These are phyloP conservation scores for Microchrysa polita DNA, from an alignment of 2,888 invertebrate genomes.

Conservation along the genomic window DNA sequence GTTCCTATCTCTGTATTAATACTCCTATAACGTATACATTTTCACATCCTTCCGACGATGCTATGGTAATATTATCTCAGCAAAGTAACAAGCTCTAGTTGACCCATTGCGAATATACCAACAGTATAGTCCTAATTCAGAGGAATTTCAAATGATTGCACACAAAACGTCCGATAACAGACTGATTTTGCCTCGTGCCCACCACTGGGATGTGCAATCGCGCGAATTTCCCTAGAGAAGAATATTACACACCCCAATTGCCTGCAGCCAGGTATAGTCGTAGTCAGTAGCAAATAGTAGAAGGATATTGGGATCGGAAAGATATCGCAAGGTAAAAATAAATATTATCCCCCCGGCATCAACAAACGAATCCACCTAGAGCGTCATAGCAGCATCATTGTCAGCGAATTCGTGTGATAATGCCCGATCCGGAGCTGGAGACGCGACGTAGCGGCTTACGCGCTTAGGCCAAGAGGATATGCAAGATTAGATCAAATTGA, in stretches of 20 bases:
- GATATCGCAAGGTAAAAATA: conserved; percentile 28
- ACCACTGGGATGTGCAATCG: neutral
- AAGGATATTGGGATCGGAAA: too few species aligned
- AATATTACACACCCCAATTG: conserved; percentile 27
- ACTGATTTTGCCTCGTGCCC: neutral
- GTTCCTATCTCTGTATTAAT: too few species aligned
- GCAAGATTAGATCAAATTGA: conserved; percentile 37
- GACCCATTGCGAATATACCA: too few species aligned
- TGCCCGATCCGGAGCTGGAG: neutral
- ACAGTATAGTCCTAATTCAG: too few species aligned
- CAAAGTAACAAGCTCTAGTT: too few species aligned
- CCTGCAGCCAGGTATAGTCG: conserved; percentile 14
- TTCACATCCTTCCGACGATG: too few species aligned
- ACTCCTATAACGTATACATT: too few species aligned
- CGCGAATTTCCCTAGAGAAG: conserved; percentile 31
- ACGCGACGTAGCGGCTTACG: neutral
- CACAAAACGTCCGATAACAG: neutral
- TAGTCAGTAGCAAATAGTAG: too few species aligned
- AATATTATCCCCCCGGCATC: neutral
- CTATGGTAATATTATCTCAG: too few species aligned
- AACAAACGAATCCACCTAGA: too few species aligned
- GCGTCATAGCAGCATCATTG: conserved; percentile 1
- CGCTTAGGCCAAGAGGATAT: neutral
- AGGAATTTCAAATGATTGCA: conserved; percentile 26
- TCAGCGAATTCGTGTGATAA: conserved; percentile 26